Percentiles rank a stretch among this genome's conserved stretches.
These are phyloP conservation scores for Cephus rjabovi DNA, from an alignment of 2,888 invertebrate genomes.

Conservation along the genomic window DNA sequence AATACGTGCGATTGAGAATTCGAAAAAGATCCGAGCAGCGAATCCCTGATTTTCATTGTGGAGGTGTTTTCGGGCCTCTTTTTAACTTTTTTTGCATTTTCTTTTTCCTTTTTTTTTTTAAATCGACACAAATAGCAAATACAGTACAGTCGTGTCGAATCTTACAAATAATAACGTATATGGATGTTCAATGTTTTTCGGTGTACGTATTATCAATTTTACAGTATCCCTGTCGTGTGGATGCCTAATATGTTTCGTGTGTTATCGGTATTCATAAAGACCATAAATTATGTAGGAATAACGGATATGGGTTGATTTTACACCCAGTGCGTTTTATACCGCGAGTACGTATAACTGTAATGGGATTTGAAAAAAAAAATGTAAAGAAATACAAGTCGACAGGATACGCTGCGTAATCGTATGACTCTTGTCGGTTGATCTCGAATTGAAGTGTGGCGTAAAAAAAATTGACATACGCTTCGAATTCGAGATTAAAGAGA, in stretches of 20 bases:
- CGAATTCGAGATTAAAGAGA: background rate
- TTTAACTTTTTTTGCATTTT: background rate
- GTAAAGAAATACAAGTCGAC: background rate
- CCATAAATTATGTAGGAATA: background rate
- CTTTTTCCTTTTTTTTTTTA: background rate
- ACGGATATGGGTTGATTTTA: background rate
- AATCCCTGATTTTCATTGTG: background rate
- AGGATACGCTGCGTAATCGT: background rate
- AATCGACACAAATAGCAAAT: background rate
- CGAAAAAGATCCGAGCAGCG: background rate
- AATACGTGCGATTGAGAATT: background rate
- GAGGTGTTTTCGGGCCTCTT: background rate
- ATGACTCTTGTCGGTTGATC: background rate
- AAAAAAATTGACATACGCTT: background rate
- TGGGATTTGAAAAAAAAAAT: background rate
- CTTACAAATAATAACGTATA: background rate
- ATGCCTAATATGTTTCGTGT: background rate
- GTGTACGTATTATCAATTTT: background rate
- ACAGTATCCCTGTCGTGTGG: background rate
- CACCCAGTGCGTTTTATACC: background rate
- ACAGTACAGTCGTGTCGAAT: background rate
- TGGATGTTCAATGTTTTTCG: background rate
- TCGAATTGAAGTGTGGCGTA: background rate
- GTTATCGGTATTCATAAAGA: background rate
- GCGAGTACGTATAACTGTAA: background rate